Percentiles rank a stretch among this genome's conserved stretches.
phyloP scores from a whole-genome alignment of 2,888 invertebrate species.

The Sipunculus nudus region DNA sequence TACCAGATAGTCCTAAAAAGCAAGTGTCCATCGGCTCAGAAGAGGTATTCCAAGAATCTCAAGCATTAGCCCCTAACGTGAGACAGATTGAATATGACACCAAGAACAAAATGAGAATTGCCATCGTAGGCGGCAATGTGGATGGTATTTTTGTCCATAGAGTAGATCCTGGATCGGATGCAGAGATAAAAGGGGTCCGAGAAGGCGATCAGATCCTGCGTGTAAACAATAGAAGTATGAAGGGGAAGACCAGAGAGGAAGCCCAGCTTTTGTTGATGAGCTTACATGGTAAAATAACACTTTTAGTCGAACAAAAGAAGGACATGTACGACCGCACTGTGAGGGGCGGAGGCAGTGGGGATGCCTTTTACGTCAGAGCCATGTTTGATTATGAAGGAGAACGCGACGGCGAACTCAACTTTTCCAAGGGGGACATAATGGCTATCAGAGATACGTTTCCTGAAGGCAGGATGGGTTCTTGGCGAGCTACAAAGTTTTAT shows the following conservation, averaged over 20 bases:
- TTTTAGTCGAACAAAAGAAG: conserved; percentile 27
- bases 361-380: conserved; percentile 37
- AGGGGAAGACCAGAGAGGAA: conserved; percentile 36
- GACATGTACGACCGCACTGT: conserved; percentile 25
- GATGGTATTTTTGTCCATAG: conserved; percentile 38
- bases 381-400: conserved; percentile 26
- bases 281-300: not conserved
- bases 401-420: conserved; percentile 26
- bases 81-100: conserved; percentile 19
- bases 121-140: conserved; percentile 40
- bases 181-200: conserved; percentile 30
- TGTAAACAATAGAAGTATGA: conserved; percentile 20
- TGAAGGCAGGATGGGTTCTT: conserved; percentile 30
- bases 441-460: conserved; percentile 38
- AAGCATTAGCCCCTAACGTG: conserved; percentile 12
- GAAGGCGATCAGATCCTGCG: conserved; percentile 38
- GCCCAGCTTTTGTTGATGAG: conserved; percentile 23
- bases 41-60: conserved; percentile 9
- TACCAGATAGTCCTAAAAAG: conserved; percentile 2
- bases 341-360: conserved; percentile 32
- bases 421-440: conserved; percentile 39
- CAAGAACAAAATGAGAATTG: conserved; percentile 17
- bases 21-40: conserved; percentile 28
- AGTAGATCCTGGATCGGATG: conserved; percentile 25
- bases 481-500: conserved; percentile 33